A percentile compares a stretch with the other conserved stretches of the same genome.
Conservation (phyloP, 2,888 invertebrate genomes). For the Torymus texanus region DNA sequence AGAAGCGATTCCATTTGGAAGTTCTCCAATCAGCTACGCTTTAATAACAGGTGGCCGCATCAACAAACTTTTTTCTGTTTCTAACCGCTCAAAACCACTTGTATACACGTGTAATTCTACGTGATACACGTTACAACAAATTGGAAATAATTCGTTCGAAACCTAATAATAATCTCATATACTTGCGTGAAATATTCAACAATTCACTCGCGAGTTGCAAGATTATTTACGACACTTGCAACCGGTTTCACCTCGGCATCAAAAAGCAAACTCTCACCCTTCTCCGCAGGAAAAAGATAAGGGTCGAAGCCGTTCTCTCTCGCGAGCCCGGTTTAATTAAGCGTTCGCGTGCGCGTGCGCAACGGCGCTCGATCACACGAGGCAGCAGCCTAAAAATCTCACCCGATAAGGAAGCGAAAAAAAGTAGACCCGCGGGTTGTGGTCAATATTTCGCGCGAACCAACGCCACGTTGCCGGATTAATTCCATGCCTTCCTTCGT, state of each 20-base stretch:
- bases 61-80: not conserved
- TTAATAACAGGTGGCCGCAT: slow-evolving; percentile 47
- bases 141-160: too few relatives aligned
- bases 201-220: too few relatives aligned
- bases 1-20: slow-evolving; percentile 52
- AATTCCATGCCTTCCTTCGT: not conserved
- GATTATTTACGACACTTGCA: not conserved
- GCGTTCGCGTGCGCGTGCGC: too few relatives aligned
- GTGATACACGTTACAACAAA: too few relatives aligned
- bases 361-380: too few relatives aligned
- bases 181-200: too few relatives aligned
- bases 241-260: not conserved
- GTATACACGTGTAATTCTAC: too few relatives aligned
- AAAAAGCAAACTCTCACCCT: too few relatives aligned
- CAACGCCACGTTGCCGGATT: slow-evolving; percentile 9
- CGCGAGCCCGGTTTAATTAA: slow-evolving; percentile 6
- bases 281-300: not conserved
- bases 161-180: too few relatives aligned
- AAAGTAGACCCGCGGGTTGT: not conserved
- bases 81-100: too few relatives aligned
- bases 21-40: slow-evolving; percentile 44
- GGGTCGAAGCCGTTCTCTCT: not conserved
- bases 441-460: not conserved
- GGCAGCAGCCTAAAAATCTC: too few relatives aligned
- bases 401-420: too few relatives aligned